phyloP scores from a whole-genome alignment of 2,888 invertebrate species.

The Alentia gelatinosa region DNA sequence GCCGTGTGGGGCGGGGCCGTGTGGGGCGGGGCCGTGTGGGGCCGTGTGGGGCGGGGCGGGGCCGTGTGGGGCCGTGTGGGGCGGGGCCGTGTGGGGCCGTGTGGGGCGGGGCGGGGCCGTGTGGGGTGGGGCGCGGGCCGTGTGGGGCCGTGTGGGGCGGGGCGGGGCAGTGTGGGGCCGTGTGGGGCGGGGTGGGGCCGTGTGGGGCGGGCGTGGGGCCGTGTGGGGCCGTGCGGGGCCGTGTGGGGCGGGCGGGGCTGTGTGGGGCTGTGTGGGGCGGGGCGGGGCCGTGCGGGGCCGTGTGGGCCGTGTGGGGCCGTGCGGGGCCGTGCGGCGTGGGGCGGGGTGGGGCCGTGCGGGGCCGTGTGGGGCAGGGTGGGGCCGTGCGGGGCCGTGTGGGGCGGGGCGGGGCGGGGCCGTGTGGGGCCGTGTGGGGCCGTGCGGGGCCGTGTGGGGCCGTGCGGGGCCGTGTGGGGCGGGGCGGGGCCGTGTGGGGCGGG shows the following conservation, averaged over 20 bases:
- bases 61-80: neutral
- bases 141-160: neutral
- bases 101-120: no score
- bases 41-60: neutral
- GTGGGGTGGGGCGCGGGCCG: neutral
- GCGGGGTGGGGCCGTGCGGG: no score
- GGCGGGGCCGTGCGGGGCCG: neutral
- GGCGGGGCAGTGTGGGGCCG: conserved; percentile 84
- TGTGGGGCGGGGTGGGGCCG: neutral
- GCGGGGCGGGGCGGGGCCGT: no score
- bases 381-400: no score
- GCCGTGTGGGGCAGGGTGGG: no score
- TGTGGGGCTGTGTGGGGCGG: neutral
- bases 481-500: no score
- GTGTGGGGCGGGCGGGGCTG: neutral
- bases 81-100: no score
- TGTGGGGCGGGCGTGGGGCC: neutral
- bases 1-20: neutral
- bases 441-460: no score
- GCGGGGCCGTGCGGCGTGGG: no score
- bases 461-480: no score
- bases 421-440: no score
- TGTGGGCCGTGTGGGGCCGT: no score
- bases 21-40: neutral
- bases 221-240: neutral